Evolutionary conservation across 2,888 invertebrate species (phyloP).

Genomic region (Heliconius aoede): DNA sequence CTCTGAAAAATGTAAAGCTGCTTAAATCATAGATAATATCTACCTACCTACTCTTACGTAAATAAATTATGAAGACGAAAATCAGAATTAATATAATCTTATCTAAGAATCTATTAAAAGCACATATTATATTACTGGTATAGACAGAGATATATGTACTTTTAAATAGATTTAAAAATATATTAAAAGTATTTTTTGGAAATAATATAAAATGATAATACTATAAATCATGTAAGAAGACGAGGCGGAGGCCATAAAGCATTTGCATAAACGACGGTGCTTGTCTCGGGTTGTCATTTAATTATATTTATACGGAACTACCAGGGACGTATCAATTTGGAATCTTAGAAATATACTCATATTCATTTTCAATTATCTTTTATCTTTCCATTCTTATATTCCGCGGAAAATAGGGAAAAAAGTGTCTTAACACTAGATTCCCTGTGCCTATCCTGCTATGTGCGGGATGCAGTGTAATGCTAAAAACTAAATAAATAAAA

Average conservation of each 20-base stretch:
- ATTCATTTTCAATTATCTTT: background rate
- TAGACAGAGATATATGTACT: no score
- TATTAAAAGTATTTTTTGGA: slow-evolving; percentile 8
- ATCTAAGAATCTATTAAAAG: background rate
- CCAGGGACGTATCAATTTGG: slow-evolving; percentile 47
- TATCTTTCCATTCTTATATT: no score
- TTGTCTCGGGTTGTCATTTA: slow-evolving; percentile 55
- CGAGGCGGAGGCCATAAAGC: slow-evolving; percentile 58
- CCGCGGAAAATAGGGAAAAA: no score
- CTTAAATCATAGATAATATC: background rate
- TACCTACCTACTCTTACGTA: background rate
- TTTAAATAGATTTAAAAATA: no score
- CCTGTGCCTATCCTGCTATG: no score
- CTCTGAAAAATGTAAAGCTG: background rate
- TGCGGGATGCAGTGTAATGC: no score
- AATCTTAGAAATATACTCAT: slow-evolving; percentile 29
- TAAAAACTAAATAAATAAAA: no score
- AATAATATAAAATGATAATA: slow-evolving; percentile 37
- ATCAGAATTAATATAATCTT: background rate
- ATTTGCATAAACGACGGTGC: slow-evolving; percentile 67
- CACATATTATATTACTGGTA: background rate
- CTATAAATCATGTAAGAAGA: slow-evolving; percentile 59
- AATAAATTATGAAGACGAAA: background rate
- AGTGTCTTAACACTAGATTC: no score
- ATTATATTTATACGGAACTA: slow-evolving; percentile 57